Conservation (phyloP, 2,888 invertebrate genomes). For the Philhelius pedissequus region DNA sequence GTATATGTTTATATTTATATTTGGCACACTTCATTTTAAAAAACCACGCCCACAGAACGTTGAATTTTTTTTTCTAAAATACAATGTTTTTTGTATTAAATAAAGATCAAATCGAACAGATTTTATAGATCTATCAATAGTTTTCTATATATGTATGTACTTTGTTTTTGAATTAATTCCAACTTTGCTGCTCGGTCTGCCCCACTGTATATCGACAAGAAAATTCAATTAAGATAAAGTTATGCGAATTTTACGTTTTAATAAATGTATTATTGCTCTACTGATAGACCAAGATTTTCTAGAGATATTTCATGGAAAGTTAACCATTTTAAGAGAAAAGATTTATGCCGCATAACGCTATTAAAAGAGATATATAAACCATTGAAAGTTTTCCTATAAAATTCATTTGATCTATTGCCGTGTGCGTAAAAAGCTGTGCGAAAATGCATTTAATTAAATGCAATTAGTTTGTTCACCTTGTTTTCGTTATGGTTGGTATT, state of each 20-base stretch:
- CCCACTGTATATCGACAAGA: background rate
- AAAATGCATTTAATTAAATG: slow-evolving; percentile 43
- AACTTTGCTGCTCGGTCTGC: background rate
- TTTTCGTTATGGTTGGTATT: background rate
- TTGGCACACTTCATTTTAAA: too few species aligned
- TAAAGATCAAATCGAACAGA: too few species aligned
- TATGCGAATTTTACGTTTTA: background rate
- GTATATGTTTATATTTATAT: too few species aligned
- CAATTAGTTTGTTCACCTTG: slow-evolving; percentile 61
- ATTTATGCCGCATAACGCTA: background rate
- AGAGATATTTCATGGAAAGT: slow-evolving; percentile 30
- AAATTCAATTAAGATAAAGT: slow-evolving; percentile 12
- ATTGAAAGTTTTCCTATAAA: background rate
- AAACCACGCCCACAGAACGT: too few species aligned
- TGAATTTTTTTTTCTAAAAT: too few species aligned
- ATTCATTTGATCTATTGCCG: slow-evolving; percentile 7
- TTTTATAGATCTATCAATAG: too few species aligned
- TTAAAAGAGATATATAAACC: background rate
- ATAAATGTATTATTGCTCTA: background rate
- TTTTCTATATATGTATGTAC: background rate
- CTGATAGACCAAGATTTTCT: slow-evolving; percentile 10
- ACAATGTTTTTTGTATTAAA: too few species aligned
- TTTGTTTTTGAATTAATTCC: background rate
- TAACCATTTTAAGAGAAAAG: slow-evolving; percentile 29
- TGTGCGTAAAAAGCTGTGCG: background rate